Evolutionary conservation across 2,888 invertebrate species (phyloP).

Genomic region (Merodon equestris): DNA sequence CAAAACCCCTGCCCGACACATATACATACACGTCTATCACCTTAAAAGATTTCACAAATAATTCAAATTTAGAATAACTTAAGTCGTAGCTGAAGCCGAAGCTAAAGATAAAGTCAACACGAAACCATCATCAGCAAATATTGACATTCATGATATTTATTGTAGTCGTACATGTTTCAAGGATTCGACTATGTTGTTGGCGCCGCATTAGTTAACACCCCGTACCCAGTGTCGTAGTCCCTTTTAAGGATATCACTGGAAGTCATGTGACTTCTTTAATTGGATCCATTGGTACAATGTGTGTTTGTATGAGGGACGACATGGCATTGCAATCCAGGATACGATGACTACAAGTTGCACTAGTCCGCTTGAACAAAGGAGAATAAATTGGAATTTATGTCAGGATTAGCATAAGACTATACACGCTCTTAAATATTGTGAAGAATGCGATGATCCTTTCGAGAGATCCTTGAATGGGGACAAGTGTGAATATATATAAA

Average conservation of each 20-base stretch:
- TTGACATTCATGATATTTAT: constrained; percentile 33
- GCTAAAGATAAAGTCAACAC: constrained; percentile 25
- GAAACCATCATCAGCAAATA: constrained; percentile 42
- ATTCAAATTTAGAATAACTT: constrained; percentile 11
- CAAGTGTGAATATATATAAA: not conserved
- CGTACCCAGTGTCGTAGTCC: not conserved
- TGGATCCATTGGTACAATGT: constrained; percentile 40
- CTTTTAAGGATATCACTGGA: not conserved
- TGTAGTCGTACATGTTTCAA: not conserved
- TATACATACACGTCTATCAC: too few relatives aligned
- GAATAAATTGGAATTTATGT: constrained; percentile 60
- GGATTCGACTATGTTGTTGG: too few relatives aligned
- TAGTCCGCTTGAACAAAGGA: constrained; percentile 31
- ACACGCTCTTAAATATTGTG: constrained; percentile 42
- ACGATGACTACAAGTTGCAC: constrained; percentile 14
- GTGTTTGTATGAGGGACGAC: not conserved
- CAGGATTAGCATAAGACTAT: constrained; percentile 35
- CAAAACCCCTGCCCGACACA: too few relatives aligned
- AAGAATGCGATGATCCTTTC: constrained; percentile 27
- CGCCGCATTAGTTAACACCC: not conserved
- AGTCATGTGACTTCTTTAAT: constrained; percentile 51
- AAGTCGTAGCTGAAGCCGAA: not conserved
- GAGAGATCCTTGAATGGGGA: too few relatives aligned
- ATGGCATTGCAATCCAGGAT: constrained; percentile 41
- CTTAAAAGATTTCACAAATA: constrained; percentile 4